Evolutionary conservation across 1,140 invertebrate genomes (phyloP), one percentile per base, ranked within the genome.

Genomic region (Tetragonula clypearis): DNA sequence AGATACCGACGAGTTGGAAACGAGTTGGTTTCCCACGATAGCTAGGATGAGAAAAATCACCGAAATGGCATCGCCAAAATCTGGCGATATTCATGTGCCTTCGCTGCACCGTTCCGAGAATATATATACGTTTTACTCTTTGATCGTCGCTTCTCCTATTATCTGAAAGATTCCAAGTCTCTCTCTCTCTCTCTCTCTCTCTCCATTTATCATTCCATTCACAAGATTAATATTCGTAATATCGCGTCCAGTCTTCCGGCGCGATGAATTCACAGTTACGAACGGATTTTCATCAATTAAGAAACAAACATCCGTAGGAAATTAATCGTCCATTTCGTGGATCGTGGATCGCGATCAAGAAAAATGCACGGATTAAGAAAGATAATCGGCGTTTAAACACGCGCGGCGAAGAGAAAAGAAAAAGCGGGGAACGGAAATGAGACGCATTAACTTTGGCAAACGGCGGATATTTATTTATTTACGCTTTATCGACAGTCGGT

Each of bases 381-480:
- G 72, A 26, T 3, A 11, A n/a, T 19, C 58, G 73, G n/a, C 49
- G 19, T 56, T 58, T 56, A 23, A 62, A 77, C 23, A 55, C 21
- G 14, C 23, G n/a, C 30, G 30, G 30, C 1, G 30, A 30, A 30
- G 6, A 41, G 55, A 65, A 79, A 73, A 58, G 75, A 76, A 35
- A 73, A 65, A 30, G 30, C 30, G 30, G 78, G 21, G 73, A 6
- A 41, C 58, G 80, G 83, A 80, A 62, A 75, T 79, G 82, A 87
- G 87, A 91, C 88, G 86, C 87, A 91, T 89, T 89, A 89, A 68
- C 77, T 73, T 69, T 41, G 73, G 78, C 76, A 81, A 84, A 77
- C 71, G 84, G 71, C 55, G 80, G 41, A 80, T 91, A 91, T 92
- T 91, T 91, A 91, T 92, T 91, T 91, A 92, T 92, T 91, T 87